Base-by-base conservation (phyloP, 2,797 vertebrate species). In the Ataeniobius toweri region DNA sequence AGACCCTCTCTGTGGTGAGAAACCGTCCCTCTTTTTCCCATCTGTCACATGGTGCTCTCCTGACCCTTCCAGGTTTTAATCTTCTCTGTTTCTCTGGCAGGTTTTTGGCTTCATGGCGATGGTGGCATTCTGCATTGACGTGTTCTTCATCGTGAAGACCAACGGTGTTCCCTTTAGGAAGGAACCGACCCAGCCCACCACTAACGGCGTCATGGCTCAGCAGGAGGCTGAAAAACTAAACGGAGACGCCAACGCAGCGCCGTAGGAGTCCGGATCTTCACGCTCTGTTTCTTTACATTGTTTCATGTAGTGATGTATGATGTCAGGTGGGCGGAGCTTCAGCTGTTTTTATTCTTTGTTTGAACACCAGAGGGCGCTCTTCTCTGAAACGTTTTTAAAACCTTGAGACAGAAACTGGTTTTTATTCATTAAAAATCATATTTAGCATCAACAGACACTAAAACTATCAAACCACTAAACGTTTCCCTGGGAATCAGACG, bases 91-190 rank as follows among this genome's bases (percentile, higher is more conserved):
- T 55, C 3, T 10, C 28, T 28, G 70, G 67, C 77, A 99, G 97
- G 92, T 0, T 0, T 98, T 97, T 76, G 97, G 98, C 16, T 96
- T 97, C 89, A 0, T 96, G 2, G 96, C 97, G 18, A 81, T 87
- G 14, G 0, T 1, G 2, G 71, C 75, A 5, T 99, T 97, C 86
- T 0, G 86, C 0, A 0, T 7, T 0, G 97, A 98, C 78, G 0
- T 79, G 1, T 0, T 0, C 0, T 0, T 84, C 12, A 85, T 92
- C 2, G 0, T 14, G 20, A 92, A 41, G 87, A 50, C 0, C 0
- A 1, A 0, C 0, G 91, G 93, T 0, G 0, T 72, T 10, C 93
- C 94, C 2, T 91, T 82, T 2, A 24, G 0, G 3, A 71, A 3
- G 0, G 69, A 0, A 3, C 8, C 0, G 28, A 70, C 26, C 18